Base-by-base conservation (phyloP, 2,888 invertebrate species). In the Cephus pulcher region DNA sequence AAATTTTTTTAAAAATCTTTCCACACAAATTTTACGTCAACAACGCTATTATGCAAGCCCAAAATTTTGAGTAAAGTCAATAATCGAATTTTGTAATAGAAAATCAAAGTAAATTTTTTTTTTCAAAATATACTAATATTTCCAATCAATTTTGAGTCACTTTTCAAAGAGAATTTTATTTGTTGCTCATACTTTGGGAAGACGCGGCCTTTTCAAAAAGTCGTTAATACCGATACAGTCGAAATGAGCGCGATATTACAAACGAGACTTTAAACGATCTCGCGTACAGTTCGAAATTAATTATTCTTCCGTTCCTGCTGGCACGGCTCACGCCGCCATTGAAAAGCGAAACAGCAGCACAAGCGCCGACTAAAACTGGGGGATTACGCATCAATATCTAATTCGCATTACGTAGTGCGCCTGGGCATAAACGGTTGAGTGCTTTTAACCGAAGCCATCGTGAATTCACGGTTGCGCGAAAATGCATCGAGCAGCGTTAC, bases 191-290 rank as follows among this genome's bases (percentile, higher is more conserved):
- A 15, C 30, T 71, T 32, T 0, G 3, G 32, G 12, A 71, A 71
- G 35, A 69, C 34, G 73, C 30, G 30, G 30, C 78, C 79, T 79
- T 82, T 79, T 81, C 77, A 80, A 82, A 82, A 83, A 81, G 80
- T 79, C 82, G 76, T 84, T 80, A 82, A 84, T 81, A 79, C 37
- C 40, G 76, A 80, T 75, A 34, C 74, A 35, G 40, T 4, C 2
- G 40, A 23, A 23, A 56, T 2, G 0, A 23, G 23, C 40, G 80
- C 76, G 76, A 83, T 80, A 77, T 78, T 76, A 80, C 76, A 81
- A 84, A 83, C 79, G 81, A 82, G 82, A 82, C 82, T 84, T 84
- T 82, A 78, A 83, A 82, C 78, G 69, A 75, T 76, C 80, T 81
- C 69, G 76, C 33, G 73, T 75, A 35, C 73, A 35, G 73, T 73